Conservation (phyloP, 2,797 vertebrate genomes). For the Crenichthys baileyi region DNA sequence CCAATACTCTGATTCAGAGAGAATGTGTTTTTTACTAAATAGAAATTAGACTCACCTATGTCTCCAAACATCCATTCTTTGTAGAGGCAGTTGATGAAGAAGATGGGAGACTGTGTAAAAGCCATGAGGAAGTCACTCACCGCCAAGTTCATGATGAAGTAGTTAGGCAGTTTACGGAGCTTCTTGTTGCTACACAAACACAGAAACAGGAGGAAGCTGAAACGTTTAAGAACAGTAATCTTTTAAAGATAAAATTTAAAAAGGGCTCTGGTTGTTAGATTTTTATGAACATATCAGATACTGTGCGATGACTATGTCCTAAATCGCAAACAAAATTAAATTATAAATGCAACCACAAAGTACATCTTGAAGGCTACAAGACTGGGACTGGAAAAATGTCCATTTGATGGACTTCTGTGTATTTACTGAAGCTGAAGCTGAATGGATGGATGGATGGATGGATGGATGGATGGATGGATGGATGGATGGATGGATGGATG, state of each 20-base stretch:
- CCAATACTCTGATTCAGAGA: background rate
- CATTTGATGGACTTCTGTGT: background rate
- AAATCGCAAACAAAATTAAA: background rate
- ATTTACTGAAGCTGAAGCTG: background rate
- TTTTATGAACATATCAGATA: background rate
- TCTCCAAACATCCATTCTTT: constrained; percentile 93
- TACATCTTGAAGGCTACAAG: background rate
- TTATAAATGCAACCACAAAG: background rate
- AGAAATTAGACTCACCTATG: constrained; percentile 78
- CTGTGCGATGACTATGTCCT: background rate
- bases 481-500: background rate
- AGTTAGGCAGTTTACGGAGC: constrained; percentile 88
- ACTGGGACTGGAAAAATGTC: background rate
- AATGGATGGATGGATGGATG: background rate
- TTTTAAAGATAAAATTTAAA: background rate
- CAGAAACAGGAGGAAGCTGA: background rate
- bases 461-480: background rate
- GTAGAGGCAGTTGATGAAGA: constrained; percentile 91
- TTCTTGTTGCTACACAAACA: constrained; percentile 84
- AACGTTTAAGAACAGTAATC: background rate
- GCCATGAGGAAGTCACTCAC: constrained; percentile 94
- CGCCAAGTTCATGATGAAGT: constrained; percentile 91
- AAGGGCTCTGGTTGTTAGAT: background rate
- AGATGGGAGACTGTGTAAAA: constrained; percentile 90
- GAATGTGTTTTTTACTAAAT: background rate